Evolutionary conservation across 2,888 invertebrate genomes (phyloP), one percentile per base, ranked within the genome.

Genomic region (Pristionchus arcanus): DNA sequence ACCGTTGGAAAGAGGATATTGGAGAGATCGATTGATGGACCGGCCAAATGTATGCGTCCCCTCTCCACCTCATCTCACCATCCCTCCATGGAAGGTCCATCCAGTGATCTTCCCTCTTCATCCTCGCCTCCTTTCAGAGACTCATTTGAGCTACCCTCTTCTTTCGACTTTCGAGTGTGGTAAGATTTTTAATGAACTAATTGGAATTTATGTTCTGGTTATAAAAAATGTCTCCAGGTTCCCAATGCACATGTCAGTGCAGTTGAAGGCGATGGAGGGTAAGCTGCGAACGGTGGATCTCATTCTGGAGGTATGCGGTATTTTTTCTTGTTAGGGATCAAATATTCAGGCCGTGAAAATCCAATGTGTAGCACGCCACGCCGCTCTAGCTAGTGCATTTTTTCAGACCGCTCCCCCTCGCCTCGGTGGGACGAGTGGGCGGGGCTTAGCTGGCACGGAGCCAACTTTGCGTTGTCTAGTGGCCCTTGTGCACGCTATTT

Each of bases 161-260:
- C 77, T 34, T 89, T 89, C 81, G 89, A 89, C 49, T 89, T 89
- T 31, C 55, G 89, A 53, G 89, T 89, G 21, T 89, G 89, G 89
- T 89, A 19, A 85, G 85, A 49, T 1, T 49, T 49, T 49, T 13
- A 49, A 9, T 7, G 42, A 0, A 11, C 42, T 7, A 49, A 49
- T n/a, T n/a, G 11, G 1, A 49, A 7, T 49, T 3, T 49, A 49
- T 49, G 11, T 49, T 49, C 9, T 49, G 42, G 9, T 49, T 49
- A 11, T 49, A 9, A 13, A 37, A 37, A 63, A 63, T 37, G 19
- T 55, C 16, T 77, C 13, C 13, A 88, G 94, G 94, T 94, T 92
- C 87, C 94, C 94, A 42, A 92, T 93, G 92, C 94, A 94, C 89
- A 94, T 94, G 94, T 92, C 92, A 21, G 93, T 94, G 34, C 94